A percentile compares a stretch with the other conserved stretches of the same genome.
These are phyloP conservation scores for Albula glossodonta DNA, from an alignment of 2,113 vertebrate genomes.

Conservation along the genomic window DNA sequence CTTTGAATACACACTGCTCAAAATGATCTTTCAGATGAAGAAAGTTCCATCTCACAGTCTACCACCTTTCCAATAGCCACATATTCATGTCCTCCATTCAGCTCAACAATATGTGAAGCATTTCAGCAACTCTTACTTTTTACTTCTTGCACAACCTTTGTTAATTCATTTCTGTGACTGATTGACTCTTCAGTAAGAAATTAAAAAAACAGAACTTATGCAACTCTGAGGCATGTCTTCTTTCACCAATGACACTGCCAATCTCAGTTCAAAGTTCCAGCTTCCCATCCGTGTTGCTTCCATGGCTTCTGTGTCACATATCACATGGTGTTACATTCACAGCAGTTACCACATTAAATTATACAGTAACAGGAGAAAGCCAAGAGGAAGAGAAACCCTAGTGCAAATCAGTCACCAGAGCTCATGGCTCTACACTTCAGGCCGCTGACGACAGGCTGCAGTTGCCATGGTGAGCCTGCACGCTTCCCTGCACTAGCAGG, in stretches of 20 bases:
- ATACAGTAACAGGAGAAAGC: background rate
- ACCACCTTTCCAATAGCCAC: background rate
- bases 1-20: too few species aligned
- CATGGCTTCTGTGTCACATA: background rate
- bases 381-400: background rate
- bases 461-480: slow-evolving; percentile 49
- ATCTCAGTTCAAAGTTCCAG: background rate
- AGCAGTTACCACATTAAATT: background rate
- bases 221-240: background rate
- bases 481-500: slow-evolving; percentile 38
- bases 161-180: background rate
- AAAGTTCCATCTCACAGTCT: too few species aligned
- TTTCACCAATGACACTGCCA: background rate
- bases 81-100: background rate
- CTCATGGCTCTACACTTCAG: slow-evolving; percentile 31
- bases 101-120: background rate
- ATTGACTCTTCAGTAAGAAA: background rate
- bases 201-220: background rate
- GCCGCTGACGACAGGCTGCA: slow-evolving; percentile 30
- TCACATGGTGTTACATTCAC: background rate
- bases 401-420: slow-evolving; percentile 24
- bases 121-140: background rate
- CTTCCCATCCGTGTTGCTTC: background rate
- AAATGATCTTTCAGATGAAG: too few species aligned
- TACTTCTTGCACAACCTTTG: background rate